Evolutionary conservation across 2,888 invertebrate genomes (phyloP).

Genomic region (Heteromyza rotundicornis): DNA sequence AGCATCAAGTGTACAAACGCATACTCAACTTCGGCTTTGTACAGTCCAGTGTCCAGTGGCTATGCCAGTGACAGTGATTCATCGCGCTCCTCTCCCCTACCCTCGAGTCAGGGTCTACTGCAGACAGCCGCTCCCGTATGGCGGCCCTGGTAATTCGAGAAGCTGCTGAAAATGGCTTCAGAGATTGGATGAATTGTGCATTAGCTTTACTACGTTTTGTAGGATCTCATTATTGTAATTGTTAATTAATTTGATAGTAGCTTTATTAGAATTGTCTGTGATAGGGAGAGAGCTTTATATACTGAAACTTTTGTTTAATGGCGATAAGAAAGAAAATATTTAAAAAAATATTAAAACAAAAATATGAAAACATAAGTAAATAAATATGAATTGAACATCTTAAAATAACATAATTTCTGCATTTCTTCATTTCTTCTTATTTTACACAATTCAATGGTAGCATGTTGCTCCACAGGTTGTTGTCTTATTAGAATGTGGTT

Average conservation of each 20-base stretch:
- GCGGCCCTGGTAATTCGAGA: constrained; percentile 55
- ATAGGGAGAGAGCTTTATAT: constrained; percentile 53
- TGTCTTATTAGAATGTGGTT: too few species aligned
- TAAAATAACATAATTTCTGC: too few species aligned
- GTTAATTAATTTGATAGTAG: constrained; percentile 25
- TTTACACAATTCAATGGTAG: too few species aligned
- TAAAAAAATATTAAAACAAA: constrained; percentile 9
- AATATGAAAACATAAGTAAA: background rate
- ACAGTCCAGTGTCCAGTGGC: constrained; percentile 59
- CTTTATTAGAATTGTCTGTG: constrained; percentile 50
- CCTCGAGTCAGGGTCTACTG: constrained; percentile 36
- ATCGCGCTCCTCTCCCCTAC: constrained; percentile 29
- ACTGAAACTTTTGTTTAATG: constrained; percentile 23
- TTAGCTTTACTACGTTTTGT: constrained; percentile 32
- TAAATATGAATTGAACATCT: too few species aligned
- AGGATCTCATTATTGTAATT: constrained; percentile 22
- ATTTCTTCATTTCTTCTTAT: too few species aligned
- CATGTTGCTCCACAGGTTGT: too few species aligned
- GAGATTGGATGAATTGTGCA: constrained; percentile 3
- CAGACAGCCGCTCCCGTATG: constrained; percentile 47
- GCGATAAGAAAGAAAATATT: background rate
- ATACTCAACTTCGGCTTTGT: constrained; percentile 28
- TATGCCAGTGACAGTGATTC: constrained; percentile 59
- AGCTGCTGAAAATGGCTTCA: too few species aligned
- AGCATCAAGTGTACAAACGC: constrained; percentile 41